Conservation (phyloP, 2,888 invertebrate genomes). For the Brachycybe producta region DNA sequence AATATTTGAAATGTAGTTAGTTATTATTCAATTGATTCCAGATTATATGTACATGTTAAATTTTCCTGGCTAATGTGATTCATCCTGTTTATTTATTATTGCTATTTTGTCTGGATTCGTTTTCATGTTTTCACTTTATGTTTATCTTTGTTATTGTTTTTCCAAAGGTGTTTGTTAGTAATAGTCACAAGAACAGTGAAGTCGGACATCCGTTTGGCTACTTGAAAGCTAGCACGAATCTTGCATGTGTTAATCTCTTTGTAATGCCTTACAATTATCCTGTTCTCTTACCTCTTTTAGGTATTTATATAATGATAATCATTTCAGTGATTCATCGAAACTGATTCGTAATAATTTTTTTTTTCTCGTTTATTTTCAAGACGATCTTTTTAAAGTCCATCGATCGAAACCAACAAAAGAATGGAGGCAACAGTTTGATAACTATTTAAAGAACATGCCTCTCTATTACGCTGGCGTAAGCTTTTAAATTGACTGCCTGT, state of each 20-base stretch:
- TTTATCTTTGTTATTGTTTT: no score
- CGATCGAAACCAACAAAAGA: slow-evolving; percentile 81
- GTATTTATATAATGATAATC: no score
- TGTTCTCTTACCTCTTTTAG: slow-evolving; percentile 69
- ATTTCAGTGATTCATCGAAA: background rate
- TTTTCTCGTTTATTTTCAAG: no score
- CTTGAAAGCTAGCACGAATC: slow-evolving; percentile 84
- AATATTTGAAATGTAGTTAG: no score
- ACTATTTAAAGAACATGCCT: slow-evolving; percentile 91
- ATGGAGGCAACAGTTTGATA: slow-evolving; percentile 84
- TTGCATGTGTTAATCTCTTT: slow-evolving; percentile 88
- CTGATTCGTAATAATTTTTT: background rate
- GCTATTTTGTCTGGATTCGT: no score
- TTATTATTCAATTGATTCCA: no score
- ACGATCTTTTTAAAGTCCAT: slow-evolving; percentile 85
- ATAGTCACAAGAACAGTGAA: slow-evolving; percentile 77
- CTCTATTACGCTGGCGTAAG: slow-evolving; percentile 76
- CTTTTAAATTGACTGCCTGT: slow-evolving; percentile 21
- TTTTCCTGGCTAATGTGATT: no score
- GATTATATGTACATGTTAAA: no score
- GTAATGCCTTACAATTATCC: slow-evolving; percentile 99
- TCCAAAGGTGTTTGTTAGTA: slow-evolving; percentile 80
- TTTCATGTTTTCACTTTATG: no score
- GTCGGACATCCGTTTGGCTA: slow-evolving; percentile 94
- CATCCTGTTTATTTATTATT: no score